phyloP scores from a whole-genome alignment of 2,888 invertebrate genomes.

The Lasioglossum malachurum region DNA sequence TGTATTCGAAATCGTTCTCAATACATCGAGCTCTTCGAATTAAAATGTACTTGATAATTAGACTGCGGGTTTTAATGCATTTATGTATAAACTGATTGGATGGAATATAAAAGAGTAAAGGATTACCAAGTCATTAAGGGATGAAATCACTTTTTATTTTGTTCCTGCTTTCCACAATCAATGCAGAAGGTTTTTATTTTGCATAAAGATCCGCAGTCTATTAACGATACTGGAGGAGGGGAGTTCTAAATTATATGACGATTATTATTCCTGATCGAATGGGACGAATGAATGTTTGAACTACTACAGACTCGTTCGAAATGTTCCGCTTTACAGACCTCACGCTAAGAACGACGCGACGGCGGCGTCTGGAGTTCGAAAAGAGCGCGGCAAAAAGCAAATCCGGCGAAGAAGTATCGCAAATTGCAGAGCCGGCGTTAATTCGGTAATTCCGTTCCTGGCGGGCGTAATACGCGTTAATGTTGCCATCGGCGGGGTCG shows the following conservation, averaged over 20 bases:
- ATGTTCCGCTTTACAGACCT: background rate
- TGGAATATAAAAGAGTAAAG: no score
- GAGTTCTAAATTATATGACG: no score
- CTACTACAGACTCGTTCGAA: background rate
- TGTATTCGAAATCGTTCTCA: background rate
- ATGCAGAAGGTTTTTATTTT: no score
- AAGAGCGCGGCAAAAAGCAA: background rate
- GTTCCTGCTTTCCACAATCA: no score
- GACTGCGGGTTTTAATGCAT: no score
- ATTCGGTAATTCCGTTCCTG: slow-evolving; percentile 4
- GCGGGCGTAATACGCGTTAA: background rate
- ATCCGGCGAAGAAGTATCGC: background rate
- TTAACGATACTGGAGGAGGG: no score
- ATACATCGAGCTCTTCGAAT: no score
- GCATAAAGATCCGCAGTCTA: no score
- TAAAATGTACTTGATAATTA: no score
- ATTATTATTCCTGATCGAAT: background rate
- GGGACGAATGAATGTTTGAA: background rate
- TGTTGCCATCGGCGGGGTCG: background rate
- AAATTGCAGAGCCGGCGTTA: slow-evolving; percentile 1
- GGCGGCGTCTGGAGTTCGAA: background rate
- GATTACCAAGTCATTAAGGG: no score
- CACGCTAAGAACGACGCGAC: background rate
- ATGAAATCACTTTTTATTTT: no score
- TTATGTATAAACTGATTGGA: no score